Evolutionary conservation across 2,113 vertebrate genomes (phyloP).

Genomic region (Brachyhypopomus occidentalis): DNA sequence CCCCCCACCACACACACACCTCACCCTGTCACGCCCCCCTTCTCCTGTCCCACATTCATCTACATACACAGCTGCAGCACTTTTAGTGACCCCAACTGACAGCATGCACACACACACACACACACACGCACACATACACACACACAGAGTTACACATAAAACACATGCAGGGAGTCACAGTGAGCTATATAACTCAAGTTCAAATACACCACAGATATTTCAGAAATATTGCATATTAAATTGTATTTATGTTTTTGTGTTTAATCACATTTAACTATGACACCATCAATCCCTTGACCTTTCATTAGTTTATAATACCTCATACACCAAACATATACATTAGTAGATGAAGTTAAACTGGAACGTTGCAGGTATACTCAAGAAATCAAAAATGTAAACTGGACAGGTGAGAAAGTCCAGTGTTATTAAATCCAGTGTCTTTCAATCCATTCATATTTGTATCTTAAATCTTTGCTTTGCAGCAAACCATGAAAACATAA

Average conservation of each 20-base stretch:
- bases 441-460: no score
- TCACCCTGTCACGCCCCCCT: constrained; percentile 64
- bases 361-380: no score
- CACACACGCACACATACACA: background rate
- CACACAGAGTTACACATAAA: background rate
- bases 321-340: background rate
- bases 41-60: constrained; percentile 62
- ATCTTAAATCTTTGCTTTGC: no score
- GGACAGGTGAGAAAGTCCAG: no score
- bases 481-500: no score
- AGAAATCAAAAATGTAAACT: no score
- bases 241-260: background rate
- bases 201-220: background rate
- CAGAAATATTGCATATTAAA: constrained; percentile 26
- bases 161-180: background rate
- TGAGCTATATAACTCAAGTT: background rate
- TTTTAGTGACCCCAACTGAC: constrained; percentile 69
- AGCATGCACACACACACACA: constrained; percentile 47
- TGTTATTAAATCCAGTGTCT: no score
- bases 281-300: background rate
- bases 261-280: background rate
- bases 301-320: background rate
- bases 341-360: no score
- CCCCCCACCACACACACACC: constrained; percentile 56
- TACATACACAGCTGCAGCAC: constrained; percentile 70